A percentile compares a stretch with the other conserved stretches of the same genome.
phyloP scores from a whole-genome alignment of 2,888 invertebrate genomes.

The Ormyrus nitidulus region DNA sequence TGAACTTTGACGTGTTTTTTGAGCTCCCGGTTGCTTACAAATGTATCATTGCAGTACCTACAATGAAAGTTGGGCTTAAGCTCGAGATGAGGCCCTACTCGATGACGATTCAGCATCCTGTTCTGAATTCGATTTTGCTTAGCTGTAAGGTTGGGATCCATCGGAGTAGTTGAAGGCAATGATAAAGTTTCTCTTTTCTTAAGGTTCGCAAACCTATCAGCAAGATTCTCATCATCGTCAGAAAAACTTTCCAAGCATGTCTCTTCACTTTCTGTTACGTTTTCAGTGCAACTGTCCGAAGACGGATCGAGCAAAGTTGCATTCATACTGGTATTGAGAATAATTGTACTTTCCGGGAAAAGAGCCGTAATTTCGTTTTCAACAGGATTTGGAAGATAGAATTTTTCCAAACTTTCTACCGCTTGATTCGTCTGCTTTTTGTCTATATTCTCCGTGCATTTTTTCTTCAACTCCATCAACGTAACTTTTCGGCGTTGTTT shows the following conservation, averaged over 20 bases:
- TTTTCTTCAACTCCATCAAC: conserved; percentile 42
- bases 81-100: neutral
- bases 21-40: conserved; percentile 25
- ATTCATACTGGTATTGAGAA: too few species aligned
- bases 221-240: conserved; percentile 43
- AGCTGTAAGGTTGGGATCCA: too few species aligned
- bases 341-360: too few species aligned
- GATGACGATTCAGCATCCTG: neutral
- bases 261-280: conserved; percentile 22
- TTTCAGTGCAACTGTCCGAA: conserved; percentile 6
- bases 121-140: conserved; percentile 2
- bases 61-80: conserved; percentile 13
- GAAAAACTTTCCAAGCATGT: conserved; percentile 6
- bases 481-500: conserved; percentile 18
- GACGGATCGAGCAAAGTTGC: neutral
- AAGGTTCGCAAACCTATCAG: conserved; percentile 14
- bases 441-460: conserved; percentile 45
- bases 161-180: neutral
- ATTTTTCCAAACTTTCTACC: too few species aligned
- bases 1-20: conserved; percentile 39
- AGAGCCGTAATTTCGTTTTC: too few species aligned
- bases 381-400: too few species aligned
- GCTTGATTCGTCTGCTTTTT: neutral
- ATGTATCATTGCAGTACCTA: conserved; percentile 38
- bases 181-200: conserved; percentile 3